Evolutionary conservation across 2,113 vertebrate species (phyloP).

Genomic region (Furnarius figulus): DNA sequence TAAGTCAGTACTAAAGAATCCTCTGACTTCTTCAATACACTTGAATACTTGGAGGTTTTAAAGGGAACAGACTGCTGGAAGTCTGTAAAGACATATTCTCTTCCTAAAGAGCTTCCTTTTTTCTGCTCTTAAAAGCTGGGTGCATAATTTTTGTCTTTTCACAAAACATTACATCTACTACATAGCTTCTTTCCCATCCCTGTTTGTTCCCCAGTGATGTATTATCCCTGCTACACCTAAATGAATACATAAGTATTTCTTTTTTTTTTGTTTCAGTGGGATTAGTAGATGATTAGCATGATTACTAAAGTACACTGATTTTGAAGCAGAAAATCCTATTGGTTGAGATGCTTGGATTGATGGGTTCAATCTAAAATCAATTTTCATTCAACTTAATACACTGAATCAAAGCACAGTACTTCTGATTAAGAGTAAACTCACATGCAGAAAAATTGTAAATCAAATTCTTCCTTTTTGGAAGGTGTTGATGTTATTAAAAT

Average conservation of each 20-base stretch:
- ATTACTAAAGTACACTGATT: conserved; percentile 47
- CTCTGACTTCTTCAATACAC: not conserved
- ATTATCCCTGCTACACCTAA: not conserved
- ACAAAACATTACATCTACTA: not conserved
- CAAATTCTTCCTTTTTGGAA: conserved; percentile 57
- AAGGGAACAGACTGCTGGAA: not conserved
- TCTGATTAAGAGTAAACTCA: conserved; percentile 66
- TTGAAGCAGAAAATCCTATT: conserved; percentile 58
- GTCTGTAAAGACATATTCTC: not conserved
- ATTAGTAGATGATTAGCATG: conserved; percentile 56
- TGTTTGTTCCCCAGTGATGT: not conserved
- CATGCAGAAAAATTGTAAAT: conserved; percentile 62
- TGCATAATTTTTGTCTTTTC: not conserved
- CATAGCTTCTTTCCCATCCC: not conserved
- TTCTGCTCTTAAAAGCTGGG: not conserved
- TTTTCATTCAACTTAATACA: conserved; percentile 53
- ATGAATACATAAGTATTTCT: conserved; percentile 20
- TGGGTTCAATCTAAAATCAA: conserved; percentile 66
- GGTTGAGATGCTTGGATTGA: conserved; percentile 49
- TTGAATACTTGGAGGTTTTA: not conserved
- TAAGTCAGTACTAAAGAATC: not conserved
- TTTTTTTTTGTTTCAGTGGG: not conserved
- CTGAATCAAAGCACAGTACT: conserved; percentile 50
- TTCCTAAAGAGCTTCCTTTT: not conserved
- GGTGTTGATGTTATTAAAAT: conserved; percentile 56